Evolutionary conservation across 2,888 invertebrate species (phyloP), one percentile per base, ranked within the genome.

Genomic region (Sarcophaga carnaria): DNA sequence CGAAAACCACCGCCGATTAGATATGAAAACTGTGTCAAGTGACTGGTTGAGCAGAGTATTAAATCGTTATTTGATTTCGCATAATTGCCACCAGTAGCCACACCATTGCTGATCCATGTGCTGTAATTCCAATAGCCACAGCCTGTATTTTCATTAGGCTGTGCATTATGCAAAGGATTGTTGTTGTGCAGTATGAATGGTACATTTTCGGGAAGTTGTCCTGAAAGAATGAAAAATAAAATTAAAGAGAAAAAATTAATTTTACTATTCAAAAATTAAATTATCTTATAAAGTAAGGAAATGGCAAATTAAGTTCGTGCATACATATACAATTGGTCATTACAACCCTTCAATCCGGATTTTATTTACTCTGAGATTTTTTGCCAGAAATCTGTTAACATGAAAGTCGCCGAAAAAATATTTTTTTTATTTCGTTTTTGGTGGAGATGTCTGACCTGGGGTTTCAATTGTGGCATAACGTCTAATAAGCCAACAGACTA

Each of bases 91-190:
- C 77, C 71, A 0, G 77, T 91, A 64, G 92, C 93, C 66, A 95
- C 95, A 0, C 96, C 96, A 77, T 94, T 92, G 3, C 92, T 94
- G 1, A 94, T 94, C 96, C 96, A 96, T 59, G 93, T 82, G 94
- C 94, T 77, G 91, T 95, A 95, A 90, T 95, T 95, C 95, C 95
- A 96, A 89, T 94, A 96, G 11, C 94, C 95, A 90, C 95, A 96
- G 45, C 92, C 90, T 6, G 89, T 91, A 25, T 91, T 92, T 8
- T 59, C 3, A 22, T 59, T 78, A 0, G 78, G 12, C 12, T 54
- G 72, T 25, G 11, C 14, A 27, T 47, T 60, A 3, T 37, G 1
- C 62, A 88, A 85, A n/a, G 88, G 69, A 60, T 88, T 69, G 63
- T 90, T 88, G 59, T 90, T 91, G 11, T 89, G 89, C 59, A 92